Base-by-base conservation (phyloP, 1,140 invertebrate species). In the Acromyrmex echinatior region DNA sequence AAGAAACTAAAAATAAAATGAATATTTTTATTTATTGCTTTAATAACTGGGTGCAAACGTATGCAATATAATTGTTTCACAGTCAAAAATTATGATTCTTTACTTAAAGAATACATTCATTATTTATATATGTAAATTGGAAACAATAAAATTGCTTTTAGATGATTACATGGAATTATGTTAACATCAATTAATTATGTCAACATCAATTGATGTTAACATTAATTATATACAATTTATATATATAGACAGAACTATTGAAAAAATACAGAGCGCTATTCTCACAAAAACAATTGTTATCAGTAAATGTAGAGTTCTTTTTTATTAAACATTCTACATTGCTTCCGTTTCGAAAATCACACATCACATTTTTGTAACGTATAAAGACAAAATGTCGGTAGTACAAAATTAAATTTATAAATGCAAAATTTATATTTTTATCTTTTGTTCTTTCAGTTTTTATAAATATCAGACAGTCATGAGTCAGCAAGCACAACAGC, bases 351-450 rank as follows among this genome's bases (percentile, higher is more conserved):
- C n/a, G 12, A 80, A 87, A 70, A 79, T 87, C 49, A 86, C 70
- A 39, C 86, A 89, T 87, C 86, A 87, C 65, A 90, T 71, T 63
- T 86, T 88, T 88, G 58, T 70, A 88, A 58, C 28, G 25, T 80
- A 56, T 80, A 85, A 51, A 49, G 39, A 87, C 16, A 58, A 76
- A 87, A 51, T 53, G 28, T 76, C 76, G 14, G 39, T 56, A 70
- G 87, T 53, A 74, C 63, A 81, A 39, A 80, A 60, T 56, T 71
- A 81, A 88, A 56, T 65, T 77, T 84, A 68, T 89, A 87, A 87
- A 90, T 90, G 68, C 79, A 89, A 90, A 63, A 90, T 80, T 84
- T 87, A 73, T 31, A 21, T 16, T 90, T 68, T 70, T 66, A 31
- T 58, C 25, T 63, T 77, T 80, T 62, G 56, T 78, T 79, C 10